A percentile compares a stretch with the other conserved stretches of the same genome.
phyloP scores from a whole-genome alignment of 2,888 invertebrate genomes.

The Apamea sordens region DNA sequence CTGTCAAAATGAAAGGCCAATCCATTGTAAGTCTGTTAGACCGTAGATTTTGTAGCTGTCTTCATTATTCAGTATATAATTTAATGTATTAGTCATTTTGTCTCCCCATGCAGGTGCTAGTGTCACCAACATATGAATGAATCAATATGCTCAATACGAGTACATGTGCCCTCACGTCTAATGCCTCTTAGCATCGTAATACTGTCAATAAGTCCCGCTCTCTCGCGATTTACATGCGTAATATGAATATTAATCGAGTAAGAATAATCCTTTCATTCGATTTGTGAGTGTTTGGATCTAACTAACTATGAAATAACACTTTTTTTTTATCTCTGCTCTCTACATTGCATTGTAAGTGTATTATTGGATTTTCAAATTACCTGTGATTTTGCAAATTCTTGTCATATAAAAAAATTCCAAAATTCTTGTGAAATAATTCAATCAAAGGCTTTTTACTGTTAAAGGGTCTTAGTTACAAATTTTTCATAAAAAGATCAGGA shows the following conservation, averaged over 20 bases:
- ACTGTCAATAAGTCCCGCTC: conserved; percentile 63
- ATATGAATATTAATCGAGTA: conserved; percentile 61
- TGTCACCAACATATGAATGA: conserved; percentile 11
- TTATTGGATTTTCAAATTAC: not conserved
- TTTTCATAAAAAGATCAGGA: too few species aligned
- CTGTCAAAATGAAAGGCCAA: not conserved
- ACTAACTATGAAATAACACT: not conserved
- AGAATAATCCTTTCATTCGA: conserved; percentile 40
- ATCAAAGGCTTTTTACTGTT: not conserved
- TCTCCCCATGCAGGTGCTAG: not conserved
- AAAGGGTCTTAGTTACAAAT: not conserved
- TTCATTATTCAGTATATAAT: not conserved
- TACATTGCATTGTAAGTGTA: not conserved
- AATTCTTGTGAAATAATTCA: too few species aligned
- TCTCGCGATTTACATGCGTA: conserved; percentile 59
- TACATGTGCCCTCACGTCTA: conserved; percentile 33
- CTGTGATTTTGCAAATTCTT: not conserved
- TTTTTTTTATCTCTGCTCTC: not conserved
- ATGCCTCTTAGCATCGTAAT: conserved; percentile 61
- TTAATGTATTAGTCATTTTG: not conserved
- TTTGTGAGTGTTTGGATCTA: conserved; percentile 14
- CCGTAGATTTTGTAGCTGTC: not conserved
- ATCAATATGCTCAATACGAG: conserved; percentile 50
- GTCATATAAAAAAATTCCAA: too few species aligned
- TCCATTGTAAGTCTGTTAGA: not conserved